Evolutionary conservation across 1,140 invertebrate genomes (phyloP).

Genomic region (Drosophila leontia): DNA sequence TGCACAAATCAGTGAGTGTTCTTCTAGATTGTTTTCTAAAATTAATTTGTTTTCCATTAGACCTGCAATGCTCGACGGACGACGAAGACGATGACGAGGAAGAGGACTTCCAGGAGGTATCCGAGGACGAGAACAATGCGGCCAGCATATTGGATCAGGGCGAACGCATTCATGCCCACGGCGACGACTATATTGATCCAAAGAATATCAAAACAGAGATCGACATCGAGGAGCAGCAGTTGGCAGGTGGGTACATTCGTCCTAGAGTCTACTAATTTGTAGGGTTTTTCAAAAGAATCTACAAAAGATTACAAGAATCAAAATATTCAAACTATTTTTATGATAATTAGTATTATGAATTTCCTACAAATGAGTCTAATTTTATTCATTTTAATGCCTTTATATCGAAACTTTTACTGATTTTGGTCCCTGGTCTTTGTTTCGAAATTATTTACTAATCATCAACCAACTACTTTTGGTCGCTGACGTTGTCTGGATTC

Average conservation of each 20-base stretch:
- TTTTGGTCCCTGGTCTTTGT: constrained; percentile 13
- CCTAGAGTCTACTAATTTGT: not conserved
- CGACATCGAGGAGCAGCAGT: constrained; percentile 68
- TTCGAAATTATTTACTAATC: constrained; percentile 24
- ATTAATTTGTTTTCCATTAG: constrained; percentile 77
- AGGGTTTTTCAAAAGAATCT: not conserved
- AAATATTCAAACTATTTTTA: not conserved
- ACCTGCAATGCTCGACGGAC: constrained; percentile 91
- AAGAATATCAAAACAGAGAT: constrained; percentile 78
- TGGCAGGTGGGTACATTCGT: constrained; percentile 56
- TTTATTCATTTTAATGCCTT: not conserved
- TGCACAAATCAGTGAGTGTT: constrained; percentile 9
- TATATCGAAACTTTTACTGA: not conserved
- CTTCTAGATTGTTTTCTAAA: constrained; percentile 20
- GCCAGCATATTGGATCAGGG: constrained; percentile 85
- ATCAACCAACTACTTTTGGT: constrained; percentile 19
- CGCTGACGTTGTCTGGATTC: constrained; percentile 49
- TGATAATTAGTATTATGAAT: not conserved
- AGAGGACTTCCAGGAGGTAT: constrained; percentile 89
- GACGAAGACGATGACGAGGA: constrained; percentile 88
- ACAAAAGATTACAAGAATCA: too few species aligned
- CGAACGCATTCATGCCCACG: constrained; percentile 71
- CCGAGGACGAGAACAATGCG: constrained; percentile 86
- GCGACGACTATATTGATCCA: constrained; percentile 69
- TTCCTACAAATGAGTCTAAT: not conserved